phyloP scores from a whole-genome alignment of 2,888 invertebrate species.

The Conomelus anceps region DNA sequence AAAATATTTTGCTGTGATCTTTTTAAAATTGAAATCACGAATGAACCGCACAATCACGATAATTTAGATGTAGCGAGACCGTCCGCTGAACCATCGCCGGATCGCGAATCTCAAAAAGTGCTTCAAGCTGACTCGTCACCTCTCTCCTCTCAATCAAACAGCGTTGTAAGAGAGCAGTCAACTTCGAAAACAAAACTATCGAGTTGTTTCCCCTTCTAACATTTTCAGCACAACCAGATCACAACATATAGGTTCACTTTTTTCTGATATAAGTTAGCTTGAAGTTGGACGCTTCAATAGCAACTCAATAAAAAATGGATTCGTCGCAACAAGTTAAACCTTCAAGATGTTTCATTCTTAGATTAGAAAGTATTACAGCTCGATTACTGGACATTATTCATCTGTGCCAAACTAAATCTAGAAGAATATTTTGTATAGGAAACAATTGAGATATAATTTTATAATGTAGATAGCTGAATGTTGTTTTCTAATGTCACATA shows the following conservation, averaged over 20 bases:
- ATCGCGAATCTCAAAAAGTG: too few species aligned
- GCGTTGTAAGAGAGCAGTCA: neutral
- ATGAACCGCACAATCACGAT: neutral
- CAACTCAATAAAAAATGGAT: neutral
- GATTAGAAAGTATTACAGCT: neutral
- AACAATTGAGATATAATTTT: neutral
- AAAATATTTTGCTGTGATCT: conserved; percentile 14
- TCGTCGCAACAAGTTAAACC: neutral
- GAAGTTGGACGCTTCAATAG: neutral
- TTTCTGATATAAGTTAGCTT: neutral
- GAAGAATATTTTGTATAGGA: neutral
- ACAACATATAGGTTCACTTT: neutral
- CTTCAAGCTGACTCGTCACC: neutral
- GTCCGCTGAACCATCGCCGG: neutral
- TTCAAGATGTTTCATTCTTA: neutral
- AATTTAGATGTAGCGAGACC: conserved; percentile 9
- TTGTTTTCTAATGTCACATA: neutral
- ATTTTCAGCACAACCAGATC: neutral
- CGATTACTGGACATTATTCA: neutral
- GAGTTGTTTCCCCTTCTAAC: neutral
- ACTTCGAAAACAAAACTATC: neutral
- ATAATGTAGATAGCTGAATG: neutral
- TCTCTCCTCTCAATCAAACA: neutral
- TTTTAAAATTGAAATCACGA: conserved; percentile 6
- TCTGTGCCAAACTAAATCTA: neutral